Percentiles rank a stretch among this genome's conserved stretches.
phyloP scores from a whole-genome alignment of 2,113 vertebrate species.

The Psilopsiagon aymara region DNA sequence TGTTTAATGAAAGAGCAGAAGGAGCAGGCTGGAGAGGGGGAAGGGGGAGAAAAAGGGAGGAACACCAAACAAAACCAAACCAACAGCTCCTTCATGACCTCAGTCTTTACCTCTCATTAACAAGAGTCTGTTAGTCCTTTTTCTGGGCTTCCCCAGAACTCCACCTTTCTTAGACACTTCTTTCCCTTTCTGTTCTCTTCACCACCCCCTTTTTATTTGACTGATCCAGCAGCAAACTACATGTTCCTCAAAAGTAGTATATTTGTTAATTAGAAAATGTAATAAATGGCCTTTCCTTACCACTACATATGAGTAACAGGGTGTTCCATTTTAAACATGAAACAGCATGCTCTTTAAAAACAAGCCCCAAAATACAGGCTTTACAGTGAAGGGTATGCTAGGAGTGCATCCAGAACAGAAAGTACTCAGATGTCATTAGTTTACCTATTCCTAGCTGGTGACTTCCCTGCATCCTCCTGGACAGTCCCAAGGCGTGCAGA shows the following conservation, averaged over 20 bases:
- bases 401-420: neutral
- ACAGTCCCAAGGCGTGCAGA: conserved; percentile 85
- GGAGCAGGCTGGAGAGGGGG: neutral
- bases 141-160: neutral
- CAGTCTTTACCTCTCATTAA: neutral
- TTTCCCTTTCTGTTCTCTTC: neutral
- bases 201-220: neutral
- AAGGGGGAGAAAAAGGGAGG: neutral
- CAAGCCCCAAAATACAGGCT: neutral
- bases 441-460: conserved; percentile 92
- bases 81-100: neutral
- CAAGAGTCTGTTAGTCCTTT: neutral
- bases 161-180: neutral
- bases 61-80: neutral
- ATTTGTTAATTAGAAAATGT: neutral
- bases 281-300: neutral
- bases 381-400: neutral
- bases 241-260: neutral
- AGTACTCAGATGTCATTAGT: neutral
- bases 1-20: neutral
- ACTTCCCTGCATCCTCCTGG: conserved; percentile 93
- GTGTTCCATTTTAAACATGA: neutral
- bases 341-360: neutral
- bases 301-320: neutral
- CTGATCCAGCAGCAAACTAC: neutral